These are phyloP conservation scores for Phocoena phocoena DNA, from an alignment of 2,113 vertebrate species.

Conservation along the genomic window DNA sequence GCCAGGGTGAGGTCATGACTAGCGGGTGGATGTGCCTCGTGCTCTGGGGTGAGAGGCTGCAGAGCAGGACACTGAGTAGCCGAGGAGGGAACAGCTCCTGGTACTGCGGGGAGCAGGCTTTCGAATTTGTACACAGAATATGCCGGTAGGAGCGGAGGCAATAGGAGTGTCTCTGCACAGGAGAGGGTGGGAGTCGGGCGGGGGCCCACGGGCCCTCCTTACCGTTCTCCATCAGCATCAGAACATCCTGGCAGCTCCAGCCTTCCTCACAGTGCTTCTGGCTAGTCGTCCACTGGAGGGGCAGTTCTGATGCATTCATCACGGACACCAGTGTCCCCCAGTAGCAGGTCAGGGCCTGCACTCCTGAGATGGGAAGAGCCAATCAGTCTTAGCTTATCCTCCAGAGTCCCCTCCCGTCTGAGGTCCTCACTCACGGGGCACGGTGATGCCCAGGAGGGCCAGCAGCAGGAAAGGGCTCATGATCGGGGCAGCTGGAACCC, in stretches of 20 bases:
- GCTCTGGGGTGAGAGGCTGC: not conserved
- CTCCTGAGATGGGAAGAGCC: not conserved
- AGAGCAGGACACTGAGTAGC: rapidly evolving
- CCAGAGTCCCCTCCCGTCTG: rapidly evolving
- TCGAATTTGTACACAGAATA: not conserved
- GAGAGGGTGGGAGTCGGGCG: not conserved
- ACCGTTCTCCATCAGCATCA: conserved; percentile 38
- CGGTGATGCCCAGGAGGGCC: not conserved
- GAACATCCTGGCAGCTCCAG: conserved; percentile 36
- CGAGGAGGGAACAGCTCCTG: not conserved
- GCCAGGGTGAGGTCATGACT: no score
- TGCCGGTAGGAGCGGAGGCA: rapidly evolving
- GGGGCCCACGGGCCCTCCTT: not conserved
- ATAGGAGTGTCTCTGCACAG: rapidly evolving
- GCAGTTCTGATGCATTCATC: rapidly evolving
- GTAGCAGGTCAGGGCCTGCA: not conserved
- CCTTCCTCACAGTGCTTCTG: rapidly evolving
- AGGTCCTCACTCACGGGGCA: not conserved
- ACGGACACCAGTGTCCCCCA: rapidly evolving
- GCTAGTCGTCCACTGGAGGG: rapidly evolving
- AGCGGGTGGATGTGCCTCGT: not conserved
- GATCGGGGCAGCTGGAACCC: not conserved
- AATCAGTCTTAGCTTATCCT: not conserved
- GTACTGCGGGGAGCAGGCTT: no score
- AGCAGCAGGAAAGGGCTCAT: conserved; percentile 33